Percentiles rank a stretch among this genome's conserved stretches.
Conservation (phyloP, 1,140 invertebrate genomes). For the Anastatus disparis region DNA sequence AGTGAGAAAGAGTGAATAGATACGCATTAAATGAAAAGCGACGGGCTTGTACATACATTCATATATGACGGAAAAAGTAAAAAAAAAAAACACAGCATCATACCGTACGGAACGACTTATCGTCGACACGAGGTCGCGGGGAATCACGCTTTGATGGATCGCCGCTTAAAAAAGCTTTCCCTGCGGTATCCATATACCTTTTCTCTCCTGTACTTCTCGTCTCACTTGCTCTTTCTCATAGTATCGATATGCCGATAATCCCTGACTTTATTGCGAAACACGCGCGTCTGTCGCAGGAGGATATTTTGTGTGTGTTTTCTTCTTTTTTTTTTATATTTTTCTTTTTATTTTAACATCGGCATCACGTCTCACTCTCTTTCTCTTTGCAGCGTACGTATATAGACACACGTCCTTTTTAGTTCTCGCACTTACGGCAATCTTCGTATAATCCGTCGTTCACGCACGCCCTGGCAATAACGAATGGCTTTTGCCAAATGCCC, state of each 20-base stretch:
- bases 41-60: background rate
- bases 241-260: conserved; percentile 37
- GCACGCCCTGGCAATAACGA: conserved; percentile 3
- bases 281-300: conserved; percentile 20
- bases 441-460: conserved; percentile 26
- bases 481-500: conserved; percentile 23
- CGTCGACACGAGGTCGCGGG: conserved; percentile 33
- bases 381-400: background rate
- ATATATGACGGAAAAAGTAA: too few species aligned
- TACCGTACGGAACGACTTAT: conserved; percentile 24
- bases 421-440: conserved; percentile 27
- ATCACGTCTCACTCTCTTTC: background rate
- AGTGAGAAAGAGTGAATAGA: too few species aligned
- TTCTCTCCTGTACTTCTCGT: background rate
- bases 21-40: conserved; percentile 13
- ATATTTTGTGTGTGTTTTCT: too few species aligned
- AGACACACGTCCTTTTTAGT: background rate
- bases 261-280: conserved; percentile 40
- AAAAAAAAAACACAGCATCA: background rate
- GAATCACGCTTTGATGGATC: conserved; percentile 37
- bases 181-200: background rate
- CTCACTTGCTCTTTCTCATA: background rate
- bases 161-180: conserved; percentile 35
- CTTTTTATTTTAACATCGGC: background rate
- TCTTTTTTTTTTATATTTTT: background rate